Percentiles rank a stretch among this genome's conserved stretches.
These are phyloP conservation scores for Martes martes DNA, from an alignment of 2,113 vertebrate species.

Conservation along the genomic window DNA sequence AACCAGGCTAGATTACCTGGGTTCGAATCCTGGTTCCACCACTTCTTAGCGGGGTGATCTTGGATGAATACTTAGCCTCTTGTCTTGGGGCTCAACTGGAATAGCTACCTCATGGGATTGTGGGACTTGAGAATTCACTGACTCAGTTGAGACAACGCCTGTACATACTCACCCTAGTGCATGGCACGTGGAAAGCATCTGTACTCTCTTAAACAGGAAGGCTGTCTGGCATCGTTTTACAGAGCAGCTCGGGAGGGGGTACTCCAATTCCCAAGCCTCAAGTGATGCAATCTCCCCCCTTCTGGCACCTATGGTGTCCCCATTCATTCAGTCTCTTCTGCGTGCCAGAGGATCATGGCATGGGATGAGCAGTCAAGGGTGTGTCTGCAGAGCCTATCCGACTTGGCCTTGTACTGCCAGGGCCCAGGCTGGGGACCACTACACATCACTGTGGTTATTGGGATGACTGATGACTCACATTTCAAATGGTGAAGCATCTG, in stretches of 20 bases:
- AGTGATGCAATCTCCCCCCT: neutral
- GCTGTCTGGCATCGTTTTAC: neutral
- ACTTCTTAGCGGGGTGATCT: neutral
- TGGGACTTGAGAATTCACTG: neutral
- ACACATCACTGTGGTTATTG: neutral
- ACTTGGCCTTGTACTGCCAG: neutral
- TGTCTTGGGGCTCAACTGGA: neutral
- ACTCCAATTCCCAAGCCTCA: neutral
- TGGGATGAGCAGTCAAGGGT: neutral
- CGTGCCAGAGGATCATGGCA: neutral
- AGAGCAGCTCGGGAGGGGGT: neutral
- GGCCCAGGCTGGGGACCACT: neutral
- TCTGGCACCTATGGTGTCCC: neutral
- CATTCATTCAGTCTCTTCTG: neutral
- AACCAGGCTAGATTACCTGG: neutral
- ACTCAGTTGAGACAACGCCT: neutral
- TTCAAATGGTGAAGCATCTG: neutral
- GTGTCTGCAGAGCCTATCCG: neutral
- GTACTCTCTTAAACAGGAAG: neutral
- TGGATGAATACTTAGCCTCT: neutral
- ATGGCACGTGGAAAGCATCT: fast-evolving
- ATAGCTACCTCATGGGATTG: neutral
- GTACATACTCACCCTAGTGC: neutral
- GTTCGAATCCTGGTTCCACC: neutral
- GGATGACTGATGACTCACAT: neutral